Base-by-base conservation (phyloP, 2,113 vertebrate species). In the Garra rufa region DNA sequence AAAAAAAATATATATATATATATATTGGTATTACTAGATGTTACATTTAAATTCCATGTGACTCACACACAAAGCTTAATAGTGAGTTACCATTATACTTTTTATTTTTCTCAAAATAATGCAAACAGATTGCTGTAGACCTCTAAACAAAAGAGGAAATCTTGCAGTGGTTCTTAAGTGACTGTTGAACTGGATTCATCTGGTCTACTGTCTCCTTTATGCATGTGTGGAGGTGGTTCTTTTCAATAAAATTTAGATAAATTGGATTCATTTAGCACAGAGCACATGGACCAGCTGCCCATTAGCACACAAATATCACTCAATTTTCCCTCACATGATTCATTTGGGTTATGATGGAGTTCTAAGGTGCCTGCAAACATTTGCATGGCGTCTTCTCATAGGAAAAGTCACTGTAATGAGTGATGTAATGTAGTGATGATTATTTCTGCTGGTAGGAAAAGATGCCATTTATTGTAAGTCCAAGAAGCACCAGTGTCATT, bases 181-280 rank as follows among this genome's bases (percentile, higher is more conserved):
- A 44, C 69, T 14, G 69, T 44, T 71, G 10, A 43, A 43, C 6
- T 71, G 69, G 10, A 14, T 71, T 43, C 34, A 71, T 71, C 38
- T 71, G 21, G 38, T 43, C 69, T 71, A 14, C 48, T 17, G 44
- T 28, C 14, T 74, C n/a, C 24, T 75, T 75, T 75, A 75, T 28
- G 43, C 43, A 3, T 75, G 73, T 75, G 44, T 50, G 44, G 14
- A 75, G 73, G 73, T 30, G 50, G 71, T 50, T 75, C 43, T 46
- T 3, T 50, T 75, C 44, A 48, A 50, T 50, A 50, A 75, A 50
- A 50, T 50, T 19, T 2, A 19, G 44, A 8, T 50, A 30, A 75
- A 19, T 75, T 75, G 5, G 8, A 50, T 75, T 75, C 1, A 50
- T 50, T 75, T 48, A 75, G 14, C 28, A 48, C 73, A 48, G 73